Conservation (phyloP, 2,113 vertebrate genomes). For the Nothoprocta pentlandii region DNA sequence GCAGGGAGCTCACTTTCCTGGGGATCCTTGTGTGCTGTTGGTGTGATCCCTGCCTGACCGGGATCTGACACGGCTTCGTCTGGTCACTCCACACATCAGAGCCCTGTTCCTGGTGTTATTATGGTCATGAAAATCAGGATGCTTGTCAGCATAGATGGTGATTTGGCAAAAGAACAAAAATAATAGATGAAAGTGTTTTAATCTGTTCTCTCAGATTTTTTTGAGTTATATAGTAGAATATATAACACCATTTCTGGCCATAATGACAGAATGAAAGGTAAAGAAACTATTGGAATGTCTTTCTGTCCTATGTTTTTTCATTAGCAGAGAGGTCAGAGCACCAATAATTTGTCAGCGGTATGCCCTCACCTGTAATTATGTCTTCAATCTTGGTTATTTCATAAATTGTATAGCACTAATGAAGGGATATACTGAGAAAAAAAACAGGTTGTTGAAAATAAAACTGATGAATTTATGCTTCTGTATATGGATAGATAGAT, state of each 20-base stretch:
- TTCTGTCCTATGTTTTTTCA: background rate
- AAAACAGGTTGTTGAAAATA: background rate
- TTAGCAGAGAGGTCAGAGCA: background rate
- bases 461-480: background rate
- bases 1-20: background rate
- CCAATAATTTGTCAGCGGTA: background rate
- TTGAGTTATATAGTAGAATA: background rate
- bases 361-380: constrained; percentile 3
- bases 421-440: background rate
- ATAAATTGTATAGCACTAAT: background rate
- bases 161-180: constrained; percentile 28
- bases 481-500: background rate
- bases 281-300: background rate
- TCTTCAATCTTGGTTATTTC: constrained; percentile 28
- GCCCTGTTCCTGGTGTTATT: background rate
- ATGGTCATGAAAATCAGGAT: background rate
- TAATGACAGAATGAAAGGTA: background rate
- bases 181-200: background rate
- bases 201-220: background rate
- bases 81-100: background rate
- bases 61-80: background rate
- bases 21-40: background rate
- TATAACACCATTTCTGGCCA: background rate
- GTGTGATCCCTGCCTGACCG: background rate
- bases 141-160: constrained; percentile 2